A percentile compares a stretch with the other conserved stretches of the same genome.
Conservation (phyloP, 2,797 vertebrate genomes). For the Salarias fasciatus region DNA sequence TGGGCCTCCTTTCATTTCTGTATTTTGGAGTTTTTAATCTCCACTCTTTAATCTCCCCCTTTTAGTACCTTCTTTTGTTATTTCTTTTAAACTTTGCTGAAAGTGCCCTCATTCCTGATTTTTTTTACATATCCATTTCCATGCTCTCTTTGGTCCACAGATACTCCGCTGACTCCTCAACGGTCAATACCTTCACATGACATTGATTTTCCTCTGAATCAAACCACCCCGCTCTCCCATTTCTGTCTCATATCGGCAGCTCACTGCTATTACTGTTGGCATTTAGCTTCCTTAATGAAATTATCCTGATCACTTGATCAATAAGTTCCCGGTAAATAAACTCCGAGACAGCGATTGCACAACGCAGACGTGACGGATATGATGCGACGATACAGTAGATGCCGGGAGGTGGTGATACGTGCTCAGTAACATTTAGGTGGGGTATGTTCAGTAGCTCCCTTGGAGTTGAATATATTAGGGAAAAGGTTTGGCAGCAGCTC, state of each 20-base stretch:
- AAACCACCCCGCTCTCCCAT: slow-evolving; percentile 30
- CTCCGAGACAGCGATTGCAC: slow-evolving; percentile 31
- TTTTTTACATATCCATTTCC: slow-evolving; percentile 11
- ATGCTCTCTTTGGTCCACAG: slow-evolving; percentile 4
- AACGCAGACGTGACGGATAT: slow-evolving; percentile 3
- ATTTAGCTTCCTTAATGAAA: slow-evolving; percentile 69
- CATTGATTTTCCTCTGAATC: slow-evolving; percentile 57
- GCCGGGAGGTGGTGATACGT: slow-evolving; percentile 15
- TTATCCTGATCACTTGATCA: slow-evolving; percentile 60
- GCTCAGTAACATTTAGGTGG: slow-evolving; percentile 12
- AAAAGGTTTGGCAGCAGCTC: slow-evolving; percentile 43
- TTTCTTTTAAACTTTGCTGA: neutral
- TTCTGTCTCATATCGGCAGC: slow-evolving; percentile 39
- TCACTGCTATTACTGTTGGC: slow-evolving; percentile 59
- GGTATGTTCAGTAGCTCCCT: slow-evolving; percentile 18
- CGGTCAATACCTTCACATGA: slow-evolving; percentile 8
- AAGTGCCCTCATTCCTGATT: slow-evolving; percentile 7
- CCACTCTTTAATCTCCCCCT: slow-evolving; percentile 1
- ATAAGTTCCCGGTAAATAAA: slow-evolving; percentile 62
- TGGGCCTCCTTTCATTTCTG: neutral
- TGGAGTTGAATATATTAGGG: slow-evolving; percentile 37
- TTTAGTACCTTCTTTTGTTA: neutral
- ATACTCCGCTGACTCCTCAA: slow-evolving; percentile 21
- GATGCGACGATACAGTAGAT: slow-evolving; percentile 12
- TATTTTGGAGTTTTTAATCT: slow-evolving; percentile 2